Percentiles rank a stretch among this genome's conserved stretches.
These are phyloP conservation scores for Glaucomys volans DNA, from an alignment of 2,113 vertebrate species.

Conservation along the genomic window DNA sequence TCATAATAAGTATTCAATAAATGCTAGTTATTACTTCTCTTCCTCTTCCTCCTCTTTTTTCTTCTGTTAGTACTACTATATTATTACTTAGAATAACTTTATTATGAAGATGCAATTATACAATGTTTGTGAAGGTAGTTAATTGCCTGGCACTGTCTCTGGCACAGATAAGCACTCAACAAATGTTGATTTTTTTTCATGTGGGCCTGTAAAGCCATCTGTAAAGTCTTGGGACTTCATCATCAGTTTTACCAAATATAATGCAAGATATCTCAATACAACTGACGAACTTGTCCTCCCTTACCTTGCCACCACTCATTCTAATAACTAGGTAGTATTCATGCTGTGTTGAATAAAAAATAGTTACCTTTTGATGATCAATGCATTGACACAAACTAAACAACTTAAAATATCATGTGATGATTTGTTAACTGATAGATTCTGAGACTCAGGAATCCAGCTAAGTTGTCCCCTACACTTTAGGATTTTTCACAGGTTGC, in stretches of 20 bases:
- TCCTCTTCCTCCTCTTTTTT: not conserved
- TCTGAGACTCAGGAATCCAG: not conserved
- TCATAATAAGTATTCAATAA: conserved; percentile 34
- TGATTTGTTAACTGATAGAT: not conserved
- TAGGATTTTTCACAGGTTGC: not conserved
- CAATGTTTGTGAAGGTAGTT: not conserved
- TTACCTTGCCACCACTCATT: not conserved
- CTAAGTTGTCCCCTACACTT: not conserved
- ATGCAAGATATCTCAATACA: not conserved
- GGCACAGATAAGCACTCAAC: not conserved
- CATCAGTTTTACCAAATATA: not conserved
- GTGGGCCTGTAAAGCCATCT: not conserved
- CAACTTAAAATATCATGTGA: not conserved
- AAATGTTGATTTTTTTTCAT: conserved; percentile 44
- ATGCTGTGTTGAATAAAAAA: not conserved
- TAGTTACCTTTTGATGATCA: not conserved
- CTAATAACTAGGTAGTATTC: not conserved
- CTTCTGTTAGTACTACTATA: not conserved
- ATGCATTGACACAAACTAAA: not conserved
- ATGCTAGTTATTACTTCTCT: conserved; percentile 41
- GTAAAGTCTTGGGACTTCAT: not conserved
- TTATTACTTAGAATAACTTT: conserved; percentile 29
- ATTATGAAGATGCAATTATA: conserved; percentile 12
- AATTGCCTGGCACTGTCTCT: not conserved
- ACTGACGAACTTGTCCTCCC: not conserved